A percentile compares a stretch with the other conserved stretches of the same genome.
phyloP scores from a whole-genome alignment of 1,140 invertebrate species.

The Drosophila subpulchrella region DNA sequence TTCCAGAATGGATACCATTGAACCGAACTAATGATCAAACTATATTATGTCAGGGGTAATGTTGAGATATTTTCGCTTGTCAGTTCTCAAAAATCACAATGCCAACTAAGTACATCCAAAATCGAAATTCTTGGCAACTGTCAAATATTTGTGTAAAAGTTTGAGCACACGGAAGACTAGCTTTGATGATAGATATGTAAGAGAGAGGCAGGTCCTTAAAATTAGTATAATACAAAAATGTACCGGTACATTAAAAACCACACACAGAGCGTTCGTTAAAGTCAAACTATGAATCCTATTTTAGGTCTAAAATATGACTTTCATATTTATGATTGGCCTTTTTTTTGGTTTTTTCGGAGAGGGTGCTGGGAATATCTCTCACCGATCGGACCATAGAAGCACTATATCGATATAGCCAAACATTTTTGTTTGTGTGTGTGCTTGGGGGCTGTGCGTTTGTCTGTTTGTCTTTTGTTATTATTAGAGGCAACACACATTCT shows the following conservation, averaged over 20 bases:
- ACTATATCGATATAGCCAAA: conserved; percentile 35
- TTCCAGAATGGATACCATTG: too few relatives aligned
- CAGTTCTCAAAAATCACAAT: conserved; percentile 28
- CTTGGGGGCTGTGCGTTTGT: conserved; percentile 18
- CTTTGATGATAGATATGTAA: not conserved
- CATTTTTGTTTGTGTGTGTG: conserved; percentile 40
- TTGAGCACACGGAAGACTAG: conserved; percentile 8
- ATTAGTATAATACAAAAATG: too few relatives aligned
- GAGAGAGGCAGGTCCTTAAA: too few relatives aligned
- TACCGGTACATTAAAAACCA: not conserved
- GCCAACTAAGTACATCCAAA: conserved; percentile 69
- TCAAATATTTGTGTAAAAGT: conserved; percentile 36
- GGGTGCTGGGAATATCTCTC: conserved; percentile 1
- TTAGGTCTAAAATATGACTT: not conserved
- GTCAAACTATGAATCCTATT: not conserved
- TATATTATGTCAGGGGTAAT: not conserved
- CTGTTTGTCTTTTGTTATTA: conserved; percentile 67
- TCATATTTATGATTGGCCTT: not conserved
- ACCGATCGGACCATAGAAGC: conserved; percentile 29
- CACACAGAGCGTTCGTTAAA: not conserved
- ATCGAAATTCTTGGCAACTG: conserved; percentile 67
- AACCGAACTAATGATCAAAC: too few relatives aligned
- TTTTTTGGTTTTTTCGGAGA: too few relatives aligned
- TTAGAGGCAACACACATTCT: conserved; percentile 55
- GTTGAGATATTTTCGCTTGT: conserved; percentile 29